These are phyloP conservation scores for Vultur gryphus DNA, from an alignment of 2,797 vertebrate species.

Conservation along the genomic window DNA sequence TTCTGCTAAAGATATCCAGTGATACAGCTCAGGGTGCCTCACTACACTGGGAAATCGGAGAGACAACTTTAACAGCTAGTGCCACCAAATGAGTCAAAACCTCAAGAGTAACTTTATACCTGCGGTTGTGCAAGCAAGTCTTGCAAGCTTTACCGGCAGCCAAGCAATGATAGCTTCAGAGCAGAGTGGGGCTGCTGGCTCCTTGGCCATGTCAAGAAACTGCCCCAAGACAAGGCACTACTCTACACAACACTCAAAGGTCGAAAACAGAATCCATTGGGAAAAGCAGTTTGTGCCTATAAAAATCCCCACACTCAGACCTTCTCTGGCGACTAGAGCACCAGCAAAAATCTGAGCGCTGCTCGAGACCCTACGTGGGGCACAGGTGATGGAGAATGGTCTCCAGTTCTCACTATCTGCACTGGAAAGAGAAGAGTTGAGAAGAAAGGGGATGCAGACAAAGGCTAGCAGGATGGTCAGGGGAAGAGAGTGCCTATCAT, in stretches of 20 bases:
- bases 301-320: background rate
- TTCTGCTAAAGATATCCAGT: background rate
- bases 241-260: background rate
- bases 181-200: background rate
- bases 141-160: background rate
- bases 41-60: background rate
- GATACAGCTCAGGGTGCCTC: background rate
- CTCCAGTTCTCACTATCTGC: background rate
- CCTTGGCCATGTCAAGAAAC: background rate
- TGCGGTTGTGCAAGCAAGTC: background rate
- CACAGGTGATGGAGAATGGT: background rate
- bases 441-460: background rate
- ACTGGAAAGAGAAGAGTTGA: background rate
- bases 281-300: background rate
- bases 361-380: background rate
- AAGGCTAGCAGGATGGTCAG: background rate
- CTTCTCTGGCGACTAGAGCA: background rate
- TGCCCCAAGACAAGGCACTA: background rate
- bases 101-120: constrained; percentile 12
- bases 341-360: background rate
- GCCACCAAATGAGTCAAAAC: constrained; percentile 14
- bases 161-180: background rate
- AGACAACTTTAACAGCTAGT: background rate
- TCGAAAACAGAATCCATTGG: background rate
- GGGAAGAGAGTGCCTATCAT: background rate